Evolutionary conservation across 2,113 vertebrate species (phyloP).

Genomic region (Platichthys stellatus): DNA sequence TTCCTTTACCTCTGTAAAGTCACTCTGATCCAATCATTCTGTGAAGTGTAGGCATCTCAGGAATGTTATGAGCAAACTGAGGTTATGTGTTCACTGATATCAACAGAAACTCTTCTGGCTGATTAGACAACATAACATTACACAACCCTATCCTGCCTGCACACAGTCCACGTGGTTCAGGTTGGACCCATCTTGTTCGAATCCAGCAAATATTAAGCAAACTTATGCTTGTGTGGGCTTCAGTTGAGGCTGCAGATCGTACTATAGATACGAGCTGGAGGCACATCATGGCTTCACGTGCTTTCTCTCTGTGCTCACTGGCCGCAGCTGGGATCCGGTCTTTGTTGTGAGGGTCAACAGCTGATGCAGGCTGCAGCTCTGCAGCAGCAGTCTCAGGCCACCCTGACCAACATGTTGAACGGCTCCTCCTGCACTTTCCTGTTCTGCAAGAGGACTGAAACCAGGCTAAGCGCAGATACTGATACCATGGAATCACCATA

Average conservation of each 20-base stretch:
- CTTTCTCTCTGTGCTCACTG: background rate
- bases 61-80: constrained; percentile 50
- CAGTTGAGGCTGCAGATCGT: background rate
- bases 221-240: background rate
- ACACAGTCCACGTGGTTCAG: no score
- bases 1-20: constrained; percentile 41
- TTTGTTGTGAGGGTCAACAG: constrained; percentile 60
- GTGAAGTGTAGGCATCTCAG: constrained; percentile 45
- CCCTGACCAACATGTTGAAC: constrained; percentile 1
- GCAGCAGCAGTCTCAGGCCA: constrained; percentile 40
- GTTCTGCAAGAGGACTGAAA: background rate
- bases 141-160: no score
- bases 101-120: background rate
- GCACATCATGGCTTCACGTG: background rate
- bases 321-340: constrained; percentile 29
- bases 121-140: background rate
- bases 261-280: no score
- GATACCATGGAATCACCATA: background rate
- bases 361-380: constrained; percentile 42
- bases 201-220: background rate
- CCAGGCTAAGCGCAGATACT: background rate
- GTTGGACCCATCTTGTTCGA: background rate
- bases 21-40: constrained; percentile 49
- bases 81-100: background rate
- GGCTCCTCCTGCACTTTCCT: background rate